Conservation (phyloP, 1,140 invertebrate genomes). For the Babylonia areolata region DNA sequence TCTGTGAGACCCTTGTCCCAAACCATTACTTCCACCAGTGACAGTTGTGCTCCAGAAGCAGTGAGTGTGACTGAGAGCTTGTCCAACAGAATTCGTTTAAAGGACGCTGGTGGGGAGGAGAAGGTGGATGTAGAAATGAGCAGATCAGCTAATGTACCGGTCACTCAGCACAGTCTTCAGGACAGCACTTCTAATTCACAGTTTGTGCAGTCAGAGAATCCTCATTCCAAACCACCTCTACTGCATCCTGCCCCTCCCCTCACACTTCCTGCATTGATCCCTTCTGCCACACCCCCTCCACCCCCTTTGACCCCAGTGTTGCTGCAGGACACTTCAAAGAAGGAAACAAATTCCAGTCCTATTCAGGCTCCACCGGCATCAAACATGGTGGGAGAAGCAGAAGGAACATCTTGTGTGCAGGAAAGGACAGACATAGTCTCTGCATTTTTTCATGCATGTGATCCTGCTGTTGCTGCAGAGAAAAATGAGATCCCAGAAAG, state of each 20-base stretch:
- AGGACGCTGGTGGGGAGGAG: background rate
- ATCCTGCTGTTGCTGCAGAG: background rate
- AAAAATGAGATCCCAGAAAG: background rate
- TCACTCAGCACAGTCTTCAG: background rate
- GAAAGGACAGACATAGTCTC: background rate
- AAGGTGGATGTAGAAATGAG: background rate
- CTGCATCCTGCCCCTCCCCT: conserved; percentile 27
- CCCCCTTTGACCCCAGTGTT: conserved; percentile 30
- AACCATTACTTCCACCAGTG: background rate
- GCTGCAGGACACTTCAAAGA: conserved; percentile 1
- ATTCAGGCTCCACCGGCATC: background rate
- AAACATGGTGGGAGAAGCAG: background rate
- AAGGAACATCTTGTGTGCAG: background rate
- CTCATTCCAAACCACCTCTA: conserved; percentile 28
- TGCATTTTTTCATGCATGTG: background rate
- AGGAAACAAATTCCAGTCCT: background rate
- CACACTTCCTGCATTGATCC: background rate
- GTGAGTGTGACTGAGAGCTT: background rate
- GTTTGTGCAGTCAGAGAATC: background rate
- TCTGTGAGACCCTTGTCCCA: background rate
- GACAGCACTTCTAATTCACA: background rate
- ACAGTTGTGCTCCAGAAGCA: background rate
- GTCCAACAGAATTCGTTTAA: background rate
- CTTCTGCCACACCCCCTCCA: conserved; percentile 24
- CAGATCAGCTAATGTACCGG: too few species aligned